These are phyloP conservation scores for Eledone cirrhosa DNA, from an alignment of 2,888 invertebrate genomes.

Conservation along the genomic window DNA sequence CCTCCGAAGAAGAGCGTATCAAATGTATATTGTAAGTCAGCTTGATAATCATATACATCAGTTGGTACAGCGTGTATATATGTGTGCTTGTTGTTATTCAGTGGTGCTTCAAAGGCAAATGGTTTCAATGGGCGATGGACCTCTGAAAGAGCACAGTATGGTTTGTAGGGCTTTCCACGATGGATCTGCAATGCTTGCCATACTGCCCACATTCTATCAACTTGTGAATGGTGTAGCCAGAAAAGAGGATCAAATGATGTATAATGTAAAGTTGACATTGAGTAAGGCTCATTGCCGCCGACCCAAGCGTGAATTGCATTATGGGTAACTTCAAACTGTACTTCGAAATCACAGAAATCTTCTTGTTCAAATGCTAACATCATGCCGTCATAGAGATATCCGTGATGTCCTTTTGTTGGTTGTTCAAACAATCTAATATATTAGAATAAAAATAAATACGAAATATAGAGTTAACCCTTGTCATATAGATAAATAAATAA, in stretches of 20 bases:
- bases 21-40: slow-evolving; percentile 38
- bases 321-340: too few relatives aligned
- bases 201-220: slow-evolving; percentile 36
- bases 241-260: slow-evolving; percentile 36
- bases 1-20: slow-evolving; percentile 40
- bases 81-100: slow-evolving; percentile 40
- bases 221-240: slow-evolving; percentile 34
- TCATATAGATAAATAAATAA: background rate
- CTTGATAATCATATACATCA: slow-evolving; percentile 40
- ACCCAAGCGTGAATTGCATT: slow-evolving; percentile 34
- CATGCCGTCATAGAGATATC: slow-evolving; percentile 36
- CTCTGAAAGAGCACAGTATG: slow-evolving; percentile 40
- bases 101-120: slow-evolving; percentile 39
- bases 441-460: background rate
- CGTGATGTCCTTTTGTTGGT: slow-evolving; percentile 37
- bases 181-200: slow-evolving; percentile 39
- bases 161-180: slow-evolving; percentile 36
- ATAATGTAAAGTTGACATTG: slow-evolving; percentile 35
- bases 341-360: too few relatives aligned
- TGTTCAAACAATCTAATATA: slow-evolving; percentile 29
- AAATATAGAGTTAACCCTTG: too few relatives aligned
- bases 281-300: slow-evolving; percentile 30
- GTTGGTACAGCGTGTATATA: slow-evolving; percentile 35
- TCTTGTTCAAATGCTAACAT: slow-evolving; percentile 39
- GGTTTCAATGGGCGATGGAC: slow-evolving; percentile 38